Conservation (phyloP, 2,113 vertebrate genomes). For the Podarcis muralis region DNA sequence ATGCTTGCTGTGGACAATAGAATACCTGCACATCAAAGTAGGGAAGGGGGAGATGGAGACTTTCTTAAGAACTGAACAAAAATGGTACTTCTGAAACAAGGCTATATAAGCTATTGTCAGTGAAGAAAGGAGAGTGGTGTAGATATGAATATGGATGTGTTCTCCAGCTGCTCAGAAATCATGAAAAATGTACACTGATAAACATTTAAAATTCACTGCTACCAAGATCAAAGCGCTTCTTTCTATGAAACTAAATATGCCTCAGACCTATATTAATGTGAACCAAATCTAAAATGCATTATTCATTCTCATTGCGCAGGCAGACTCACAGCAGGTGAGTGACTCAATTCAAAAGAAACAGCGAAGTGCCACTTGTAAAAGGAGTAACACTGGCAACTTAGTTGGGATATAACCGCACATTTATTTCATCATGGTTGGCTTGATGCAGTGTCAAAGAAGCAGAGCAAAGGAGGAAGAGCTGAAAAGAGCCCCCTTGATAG, state of each 20-base stretch:
- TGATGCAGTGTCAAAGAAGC: slow-evolving; percentile 40
- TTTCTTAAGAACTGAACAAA: slow-evolving; percentile 7
- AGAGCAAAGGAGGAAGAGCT: slow-evolving; percentile 25
- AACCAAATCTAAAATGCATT: slow-evolving; percentile 56
- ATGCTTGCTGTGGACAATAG: slow-evolving; percentile 73
- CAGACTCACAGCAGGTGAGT: slow-evolving; percentile 48
- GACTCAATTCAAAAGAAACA: slow-evolving; percentile 58
- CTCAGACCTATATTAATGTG: slow-evolving; percentile 56
- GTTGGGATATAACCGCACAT: slow-evolving; percentile 49
- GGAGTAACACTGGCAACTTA: slow-evolving; percentile 59
- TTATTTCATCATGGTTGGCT: slow-evolving; percentile 54
- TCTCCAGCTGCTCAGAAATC: slow-evolving; percentile 18
- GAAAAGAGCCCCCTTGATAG: neutral
- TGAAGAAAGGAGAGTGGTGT: slow-evolving; percentile 38
- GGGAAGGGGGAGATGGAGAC: neutral
- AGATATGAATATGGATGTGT: slow-evolving; percentile 36
- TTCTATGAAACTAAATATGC: slow-evolving; percentile 50
- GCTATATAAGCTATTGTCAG: slow-evolving; percentile 38
- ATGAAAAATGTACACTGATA: slow-evolving; percentile 50
- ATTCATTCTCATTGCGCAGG: slow-evolving; percentile 56
- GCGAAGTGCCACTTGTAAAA: slow-evolving; percentile 54
- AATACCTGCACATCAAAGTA: slow-evolving; percentile 81
- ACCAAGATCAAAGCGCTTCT: slow-evolving; percentile 63
- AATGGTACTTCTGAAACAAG: slow-evolving; percentile 30
- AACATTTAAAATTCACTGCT: slow-evolving; percentile 58